Percentiles rank a stretch among this genome's conserved stretches.
These are phyloP conservation scores for Esox niger DNA, from an alignment of 2,113 vertebrate species.

Conservation along the genomic window DNA sequence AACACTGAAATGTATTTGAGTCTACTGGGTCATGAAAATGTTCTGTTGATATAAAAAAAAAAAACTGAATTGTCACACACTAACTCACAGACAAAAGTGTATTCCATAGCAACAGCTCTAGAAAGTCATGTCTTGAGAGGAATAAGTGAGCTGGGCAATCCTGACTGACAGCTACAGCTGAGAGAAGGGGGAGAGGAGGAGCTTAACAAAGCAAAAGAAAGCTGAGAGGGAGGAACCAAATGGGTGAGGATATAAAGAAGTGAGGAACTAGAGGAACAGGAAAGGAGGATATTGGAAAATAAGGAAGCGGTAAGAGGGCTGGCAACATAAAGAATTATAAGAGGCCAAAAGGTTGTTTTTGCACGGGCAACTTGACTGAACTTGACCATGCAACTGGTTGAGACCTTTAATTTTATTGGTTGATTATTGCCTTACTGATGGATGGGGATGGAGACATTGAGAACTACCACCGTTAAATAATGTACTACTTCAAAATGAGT, in stretches of 20 bases:
- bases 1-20: neutral
- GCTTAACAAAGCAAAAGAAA: neutral
- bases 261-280: neutral
- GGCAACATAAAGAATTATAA: too few relatives aligned
- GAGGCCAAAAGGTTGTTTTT: too few relatives aligned
- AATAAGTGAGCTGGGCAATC: conserved; percentile 46
- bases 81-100: neutral
- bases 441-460: too few relatives aligned
- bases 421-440: too few relatives aligned
- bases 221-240: neutral
- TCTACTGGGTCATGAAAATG: neutral
- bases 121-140: neutral
- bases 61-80: neutral
- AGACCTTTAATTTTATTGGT: too few relatives aligned
- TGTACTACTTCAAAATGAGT: too few relatives aligned
- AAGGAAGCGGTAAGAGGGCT: neutral
- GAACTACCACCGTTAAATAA: too few relatives aligned
- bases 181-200: conserved; percentile 16
- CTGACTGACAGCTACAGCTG: conserved; percentile 73
- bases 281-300: neutral
- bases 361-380: too few relatives aligned
- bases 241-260: neutral
- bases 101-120: conserved; percentile 17
- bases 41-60: neutral
- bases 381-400: too few relatives aligned